Base-by-base conservation (phyloP, 2,113 vertebrate genomes). In the Polyodon spathula region DNA sequence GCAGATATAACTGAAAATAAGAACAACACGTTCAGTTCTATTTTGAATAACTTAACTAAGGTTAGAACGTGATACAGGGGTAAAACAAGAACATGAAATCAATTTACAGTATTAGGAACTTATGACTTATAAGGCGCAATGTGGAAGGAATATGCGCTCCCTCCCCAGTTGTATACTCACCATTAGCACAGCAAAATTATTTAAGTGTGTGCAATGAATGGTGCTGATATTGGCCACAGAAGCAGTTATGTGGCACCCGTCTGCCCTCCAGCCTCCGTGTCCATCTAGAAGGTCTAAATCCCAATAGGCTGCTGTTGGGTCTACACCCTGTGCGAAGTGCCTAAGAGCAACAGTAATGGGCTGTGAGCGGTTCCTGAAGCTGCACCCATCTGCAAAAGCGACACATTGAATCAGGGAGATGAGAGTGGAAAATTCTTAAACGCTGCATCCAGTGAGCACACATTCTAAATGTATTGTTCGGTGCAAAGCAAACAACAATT, bases 141-240 rank as follows among this genome's bases (percentile, higher is more conserved):
- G 46, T 50, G 46, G 46, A n/a, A 50, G 46, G 8, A 50, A 50
- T 50, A 12, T n/a, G n/a, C n/a, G 7, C 46, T 12, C 46, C 46
- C 46, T 50, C 46, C 46, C 46, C 5, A n/a, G 8, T 8, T 50
- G 46, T 50, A 50, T 90, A 95, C 93, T 97, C 87, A 98, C 95
- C 94, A 97, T 97, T 82, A 92, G 95, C 89, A 89, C 94, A 79
- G 92, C 87, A 85, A 93, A 92, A 92, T 94, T 89, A 79, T 85
- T 81, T 69, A 89, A 86, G 78, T 82, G 88, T 62, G 82, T 84
- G 84, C 83, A 91, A 76, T 83, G 85, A 87, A 89, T 79, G 68
- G 88, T 90, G 81, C 83, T 85, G 73, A 90, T 86, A 83, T 88
- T 86, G 78, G 87, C 83, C 75, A 83, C 77, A 63, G 87, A 84